Evolutionary conservation across 2,888 invertebrate species (phyloP).

Genomic region (Napeogenes sylphis): DNA sequence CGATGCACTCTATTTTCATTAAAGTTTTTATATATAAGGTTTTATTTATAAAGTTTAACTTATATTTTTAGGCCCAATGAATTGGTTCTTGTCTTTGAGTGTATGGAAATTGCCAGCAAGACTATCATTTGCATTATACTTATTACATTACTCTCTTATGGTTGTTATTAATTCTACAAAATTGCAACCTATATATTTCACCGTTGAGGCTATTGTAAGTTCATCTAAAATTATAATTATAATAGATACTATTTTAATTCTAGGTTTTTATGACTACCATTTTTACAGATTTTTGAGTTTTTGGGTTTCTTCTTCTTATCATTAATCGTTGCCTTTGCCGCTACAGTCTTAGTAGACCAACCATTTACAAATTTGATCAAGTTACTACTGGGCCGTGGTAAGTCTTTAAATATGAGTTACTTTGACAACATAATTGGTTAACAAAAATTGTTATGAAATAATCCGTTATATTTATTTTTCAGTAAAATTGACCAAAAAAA

Average conservation of each 20-base stretch:
- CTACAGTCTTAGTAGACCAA: slow-evolving; percentile 36
- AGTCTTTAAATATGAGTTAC: neutral
- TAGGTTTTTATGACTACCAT: no score
- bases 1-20: no score
- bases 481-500: no score
- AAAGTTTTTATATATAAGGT: no score
- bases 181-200: neutral
- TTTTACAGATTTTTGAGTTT: slow-evolving; percentile 35
- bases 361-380: slow-evolving; percentile 39
- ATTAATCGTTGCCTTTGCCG: slow-evolving; percentile 30
- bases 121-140: slow-evolving; percentile 76
- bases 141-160: neutral
- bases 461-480: no score
- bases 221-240: slow-evolving; percentile 1
- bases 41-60: no score
- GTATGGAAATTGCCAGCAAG: slow-evolving; percentile 71
- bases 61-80: slow-evolving; percentile 48
- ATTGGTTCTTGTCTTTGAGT: slow-evolving; percentile 64
- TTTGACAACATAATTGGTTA: no score
- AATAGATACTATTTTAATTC: slow-evolving; percentile 5
- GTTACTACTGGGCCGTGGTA: slow-evolving; percentile 20
- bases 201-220: neutral
- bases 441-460: no score
- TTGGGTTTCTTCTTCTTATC: slow-evolving; percentile 32
- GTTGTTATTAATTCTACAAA: neutral